Evolutionary conservation across 2,797 vertebrate species (phyloP).

Genomic region (Salarias fasciatus): DNA sequence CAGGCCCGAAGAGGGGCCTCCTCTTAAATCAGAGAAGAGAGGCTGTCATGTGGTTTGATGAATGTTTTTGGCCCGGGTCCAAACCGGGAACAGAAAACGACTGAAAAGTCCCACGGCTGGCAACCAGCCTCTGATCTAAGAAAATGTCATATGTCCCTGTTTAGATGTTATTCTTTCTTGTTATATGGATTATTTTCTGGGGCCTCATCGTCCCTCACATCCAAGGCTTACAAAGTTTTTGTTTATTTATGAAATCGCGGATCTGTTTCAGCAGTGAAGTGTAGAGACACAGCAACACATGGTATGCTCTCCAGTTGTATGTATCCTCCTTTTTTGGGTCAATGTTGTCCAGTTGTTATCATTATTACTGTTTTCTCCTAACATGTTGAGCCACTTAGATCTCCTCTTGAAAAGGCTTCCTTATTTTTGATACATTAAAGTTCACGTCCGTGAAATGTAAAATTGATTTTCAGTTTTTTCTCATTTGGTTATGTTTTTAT

Average conservation of each 20-base stretch:
- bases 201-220: slow-evolving; percentile 27
- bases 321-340: slow-evolving; percentile 7
- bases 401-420: too few relatives aligned
- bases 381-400: too few relatives aligned
- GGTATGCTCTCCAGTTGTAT: background rate
- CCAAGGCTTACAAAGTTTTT: slow-evolving; percentile 30
- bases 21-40: slow-evolving; percentile 31
- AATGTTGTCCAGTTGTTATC: slow-evolving; percentile 7
- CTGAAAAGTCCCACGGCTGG: slow-evolving; percentile 37
- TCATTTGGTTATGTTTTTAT: too few relatives aligned
- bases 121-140: slow-evolving; percentile 50
- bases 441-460: background rate
- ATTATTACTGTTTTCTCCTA: background rate
- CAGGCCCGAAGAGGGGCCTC: slow-evolving; percentile 32
- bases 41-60: slow-evolving; percentile 57
- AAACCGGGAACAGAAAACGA: slow-evolving; percentile 41
- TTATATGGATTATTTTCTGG: slow-evolving; percentile 37
- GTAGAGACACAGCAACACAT: slow-evolving; percentile 6
- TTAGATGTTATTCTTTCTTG: slow-evolving; percentile 49
- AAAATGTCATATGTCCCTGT: slow-evolving; percentile 52
- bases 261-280: slow-evolving; percentile 37
- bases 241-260: slow-evolving; percentile 47
- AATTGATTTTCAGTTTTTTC: background rate
- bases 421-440: too few relatives aligned
- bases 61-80: slow-evolving; percentile 49